Base-by-base conservation (phyloP, 2,797 vertebrate species). In the Babyrousa celebensis region DNA sequence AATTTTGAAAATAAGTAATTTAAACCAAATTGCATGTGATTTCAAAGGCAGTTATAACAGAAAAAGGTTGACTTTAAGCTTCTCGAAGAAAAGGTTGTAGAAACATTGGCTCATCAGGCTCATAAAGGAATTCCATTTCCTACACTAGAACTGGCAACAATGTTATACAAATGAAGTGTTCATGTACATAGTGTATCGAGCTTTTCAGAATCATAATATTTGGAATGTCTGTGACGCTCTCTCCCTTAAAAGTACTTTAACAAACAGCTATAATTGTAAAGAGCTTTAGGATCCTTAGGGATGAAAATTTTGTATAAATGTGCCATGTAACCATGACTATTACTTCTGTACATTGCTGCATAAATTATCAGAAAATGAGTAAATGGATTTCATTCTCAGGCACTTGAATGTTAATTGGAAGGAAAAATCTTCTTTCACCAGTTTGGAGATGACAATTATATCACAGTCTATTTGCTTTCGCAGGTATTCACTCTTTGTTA, bases 361-460 rank as follows among this genome's bases (percentile, higher is more conserved):
- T 97, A 96, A 97, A 96, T 97, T 96, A 97, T 97, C 96, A 97
- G 97, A 96, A 96, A 97, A 96, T 78, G 97, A 98, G 95, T 94
- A 94, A 98, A 97, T 96, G 97, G 96, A 95, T 97, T 97, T 98
- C 62, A 58, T 88, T 96, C 93, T 96, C 85, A 62, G 54, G 89
- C 87, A 89, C 89, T 92, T 97, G 96, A 97, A 98, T 96, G 96
- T 89, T 98, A 98, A 98, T 97, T 97, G 97, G 71, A 56, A 94
- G 87, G 71, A 97, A 96, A 97, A 96, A 96, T 91, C 85, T 97
- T 78, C 89, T 96, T 95, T 96, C 77, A 75, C 85, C 63, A 65
- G n/a, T 95, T 96, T 97, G 96, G 88, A 92, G 91, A 97, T 95
- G 95, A 97, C 97, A 98, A 96, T 97, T 97, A 95, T 94, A 97